Base-by-base conservation (phyloP, 2,113 vertebrate species). In the Camarhynchus parvulus region DNA sequence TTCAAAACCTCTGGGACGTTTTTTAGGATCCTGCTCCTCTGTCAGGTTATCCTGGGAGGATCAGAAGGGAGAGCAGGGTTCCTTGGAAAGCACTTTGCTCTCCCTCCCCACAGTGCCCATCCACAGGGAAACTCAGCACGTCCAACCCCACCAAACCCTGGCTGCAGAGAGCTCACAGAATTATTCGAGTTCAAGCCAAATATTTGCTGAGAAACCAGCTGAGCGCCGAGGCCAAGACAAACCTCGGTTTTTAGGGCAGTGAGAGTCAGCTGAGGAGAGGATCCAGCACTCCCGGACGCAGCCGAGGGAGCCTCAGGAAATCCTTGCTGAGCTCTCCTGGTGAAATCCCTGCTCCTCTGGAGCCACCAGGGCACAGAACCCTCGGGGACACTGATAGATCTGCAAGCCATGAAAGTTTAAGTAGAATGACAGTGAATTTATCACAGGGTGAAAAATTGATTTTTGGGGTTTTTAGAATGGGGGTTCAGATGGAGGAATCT, bases 141-240 rank as follows among this genome's bases (percentile, higher is more conserved):
- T 5, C 77, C 93, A 49, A 5, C 50, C 66, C 47, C 3, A 31
- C 21, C 68, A 76, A 66, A 47, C 11, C 69, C 42, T 22, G 89
- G 35, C 96, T 73, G 89, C 76, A 55, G 68, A 37, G 44, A 1
- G 23, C 69, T 75, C 23, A 11, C 22, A 24, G 15, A 74, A 22
- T 3, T 5, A 39, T 5, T 10, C 3, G 15, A 33, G 33, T 3
- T 17, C 0, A 39, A 89, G 87, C 78, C 92, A 93, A 87, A 6
- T 61, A 85, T 91, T 92, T 87, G 93, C 81, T 89, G 52, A 92
- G 87, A 84, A 89, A 91, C 66, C 87, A 91, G 84, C 80, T 46
- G 58, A 66, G 91, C 66, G 35, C 21, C 0, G 10, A 64, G 61
- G 95, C 96, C 95, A 93, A 96, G 90, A 95, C 70, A 95, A 96